Conservation (phyloP, 2,797 vertebrate genomes). For the Varecia variegata region DNA sequence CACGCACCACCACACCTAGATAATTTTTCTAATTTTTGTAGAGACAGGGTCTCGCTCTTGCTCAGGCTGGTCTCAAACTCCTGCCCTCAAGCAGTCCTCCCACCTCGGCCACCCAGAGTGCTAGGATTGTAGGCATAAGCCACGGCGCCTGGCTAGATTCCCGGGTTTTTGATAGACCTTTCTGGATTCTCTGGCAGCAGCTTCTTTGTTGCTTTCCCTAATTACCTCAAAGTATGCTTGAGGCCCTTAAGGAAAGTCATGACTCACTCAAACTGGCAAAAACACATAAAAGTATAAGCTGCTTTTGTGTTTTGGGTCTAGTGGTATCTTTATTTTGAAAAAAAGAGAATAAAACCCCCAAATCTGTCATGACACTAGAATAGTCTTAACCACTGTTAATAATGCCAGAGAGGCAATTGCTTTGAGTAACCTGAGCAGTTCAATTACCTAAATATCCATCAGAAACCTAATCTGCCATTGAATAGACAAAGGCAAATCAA, state of each 20-base stretch:
- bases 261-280: constrained; percentile 21
- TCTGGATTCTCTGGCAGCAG: background rate
- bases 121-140: background rate
- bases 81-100: background rate
- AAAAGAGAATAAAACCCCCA: background rate
- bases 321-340: background rate
- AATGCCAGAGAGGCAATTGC: background rate
- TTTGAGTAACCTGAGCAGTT: constrained; percentile 5
- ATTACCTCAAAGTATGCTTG: background rate
- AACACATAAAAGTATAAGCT: background rate
- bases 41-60: background rate
- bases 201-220: constrained; percentile 12
- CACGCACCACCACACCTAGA: too few relatives aligned
- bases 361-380: background rate
- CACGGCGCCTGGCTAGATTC: background rate
- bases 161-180: background rate
- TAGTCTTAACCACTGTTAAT: constrained; percentile 22
- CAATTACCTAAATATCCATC: background rate
- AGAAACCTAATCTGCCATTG: background rate
- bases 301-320: background rate
- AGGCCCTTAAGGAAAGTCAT: background rate
- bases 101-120: background rate
- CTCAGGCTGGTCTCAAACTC: background rate
- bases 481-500: background rate
- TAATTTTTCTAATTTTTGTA: background rate